Evolutionary conservation across 2,113 vertebrate genomes (phyloP), one percentile per base, ranked within the genome.

Genomic region (Hippocampus zosterae): DNA sequence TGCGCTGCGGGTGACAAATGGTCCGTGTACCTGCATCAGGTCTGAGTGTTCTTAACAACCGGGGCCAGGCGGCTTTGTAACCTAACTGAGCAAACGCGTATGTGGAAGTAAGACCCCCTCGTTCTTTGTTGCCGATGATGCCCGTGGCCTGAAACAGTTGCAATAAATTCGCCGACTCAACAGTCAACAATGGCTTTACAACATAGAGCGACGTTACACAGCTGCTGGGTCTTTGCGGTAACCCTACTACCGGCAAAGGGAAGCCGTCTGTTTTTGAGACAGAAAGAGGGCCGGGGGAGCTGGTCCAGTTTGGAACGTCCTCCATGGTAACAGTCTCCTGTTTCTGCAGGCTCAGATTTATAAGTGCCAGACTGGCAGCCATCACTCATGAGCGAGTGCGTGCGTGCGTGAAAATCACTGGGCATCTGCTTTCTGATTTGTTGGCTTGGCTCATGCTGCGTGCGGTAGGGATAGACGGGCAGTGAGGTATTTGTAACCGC

Each of bases 1-100:
- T 94, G 93, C 93, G 92, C 94, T 96, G 95, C 95, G 96, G 94
- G 95, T 97, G 96, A 99, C 95, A 97, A 96, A 98, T 96, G 93
- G 84, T 93, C 92, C 94, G 94, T 92, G 92, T 97, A 95, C 94
- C 94, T 97, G 94, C 85, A 89, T 97, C 94, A 93, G 92, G 95
- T 96, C 94, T 95, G 93, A 94, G 91, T 94, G 94, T 92, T 94
- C 93, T 93, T 94, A 95, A 96, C 95, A 94, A 93, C 93, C 92
- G 84, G 92, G 92, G 91, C 91, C 86, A 81, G 84, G 72, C 69
- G 78, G 81, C 75, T 81, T 84, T 71, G 67, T 84, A 89, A 86
- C 84, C 85, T 23, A 88, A 65, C 61, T 76, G 21, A 60, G 83
- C 81, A 77, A 85, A 84, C 73, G 74, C 1, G 68, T 75, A 77